These are phyloP conservation scores for Poeciliopsis gracilis DNA, from an alignment of 2,797 vertebrate genomes.

Conservation along the genomic window DNA sequence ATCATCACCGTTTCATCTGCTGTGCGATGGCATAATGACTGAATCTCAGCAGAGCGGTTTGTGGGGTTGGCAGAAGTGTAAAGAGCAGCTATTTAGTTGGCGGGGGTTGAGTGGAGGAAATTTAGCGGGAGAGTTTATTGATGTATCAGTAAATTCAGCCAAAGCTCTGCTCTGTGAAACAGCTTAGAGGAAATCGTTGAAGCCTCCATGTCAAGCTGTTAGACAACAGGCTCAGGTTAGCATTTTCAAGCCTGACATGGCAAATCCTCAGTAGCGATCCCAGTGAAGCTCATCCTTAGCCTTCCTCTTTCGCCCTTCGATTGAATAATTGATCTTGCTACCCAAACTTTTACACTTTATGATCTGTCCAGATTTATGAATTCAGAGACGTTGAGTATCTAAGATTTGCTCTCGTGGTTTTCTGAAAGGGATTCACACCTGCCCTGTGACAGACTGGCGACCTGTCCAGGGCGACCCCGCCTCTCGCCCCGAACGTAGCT, in stretches of 20 bases:
- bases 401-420: not conserved
- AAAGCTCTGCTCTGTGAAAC: not conserved
- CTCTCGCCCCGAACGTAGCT: no score
- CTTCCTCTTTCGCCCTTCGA: not conserved
- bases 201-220: slow-evolving; percentile 1
- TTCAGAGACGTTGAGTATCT: not conserved
- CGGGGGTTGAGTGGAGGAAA: not conserved
- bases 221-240: not conserved
- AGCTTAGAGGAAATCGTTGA: not conserved
- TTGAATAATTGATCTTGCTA: not conserved
- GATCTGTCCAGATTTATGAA: not conserved
- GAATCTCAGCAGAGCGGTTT: not conserved
- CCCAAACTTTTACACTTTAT: not conserved
- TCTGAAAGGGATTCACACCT: not conserved
- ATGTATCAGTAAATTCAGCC: slow-evolving; percentile 3
- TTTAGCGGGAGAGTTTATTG: not conserved
- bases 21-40: not conserved
- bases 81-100: not conserved
- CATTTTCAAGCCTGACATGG: not conserved
- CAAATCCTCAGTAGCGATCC: not conserved
- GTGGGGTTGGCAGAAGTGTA: not conserved
- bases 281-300: not conserved
- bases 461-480: no score
- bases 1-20: slow-evolving; percentile 12
- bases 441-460: no score